A percentile compares a stretch with the other conserved stretches of the same genome.
phyloP scores from a whole-genome alignment of 2,797 vertebrate genomes.

The Adelosebastes latens region DNA sequence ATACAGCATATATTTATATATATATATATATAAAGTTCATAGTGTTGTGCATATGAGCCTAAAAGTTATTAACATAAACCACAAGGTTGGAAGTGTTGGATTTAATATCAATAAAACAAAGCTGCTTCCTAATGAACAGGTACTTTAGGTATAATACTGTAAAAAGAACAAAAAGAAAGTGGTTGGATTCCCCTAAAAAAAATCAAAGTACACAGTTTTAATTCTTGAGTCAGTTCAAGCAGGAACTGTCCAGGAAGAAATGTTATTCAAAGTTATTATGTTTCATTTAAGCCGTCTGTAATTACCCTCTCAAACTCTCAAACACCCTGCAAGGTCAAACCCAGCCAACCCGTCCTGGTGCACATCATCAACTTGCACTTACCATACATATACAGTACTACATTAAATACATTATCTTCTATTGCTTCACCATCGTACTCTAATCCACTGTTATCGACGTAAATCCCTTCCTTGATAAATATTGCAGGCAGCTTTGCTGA shows the following conservation, averaged over 20 bases:
- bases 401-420: conserved; percentile 46
- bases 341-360: background rate
- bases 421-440: conserved; percentile 19
- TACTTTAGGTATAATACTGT: too few relatives aligned
- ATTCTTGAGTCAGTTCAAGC: background rate
- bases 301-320: background rate
- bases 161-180: too few relatives aligned
- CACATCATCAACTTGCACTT: conserved; percentile 3
- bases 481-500: conserved; percentile 63
- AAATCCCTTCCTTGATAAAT: conserved; percentile 72
- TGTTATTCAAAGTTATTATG: background rate
- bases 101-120: background rate
- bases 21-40: too few relatives aligned
- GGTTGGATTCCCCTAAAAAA: background rate
- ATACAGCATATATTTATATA: too few relatives aligned
- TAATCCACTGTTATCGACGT: conserved; percentile 61
- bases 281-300: background rate
- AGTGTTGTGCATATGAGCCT: background rate
- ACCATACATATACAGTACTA: background rate
- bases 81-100: background rate
- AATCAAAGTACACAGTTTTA: background rate
- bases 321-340: background rate
- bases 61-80: background rate
- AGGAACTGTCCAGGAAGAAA: background rate
- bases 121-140: too few relatives aligned